A percentile compares a stretch with the other conserved stretches of the same genome.
phyloP scores from a whole-genome alignment of 2,113 vertebrate species.

The Muntiacus reevesi region DNA sequence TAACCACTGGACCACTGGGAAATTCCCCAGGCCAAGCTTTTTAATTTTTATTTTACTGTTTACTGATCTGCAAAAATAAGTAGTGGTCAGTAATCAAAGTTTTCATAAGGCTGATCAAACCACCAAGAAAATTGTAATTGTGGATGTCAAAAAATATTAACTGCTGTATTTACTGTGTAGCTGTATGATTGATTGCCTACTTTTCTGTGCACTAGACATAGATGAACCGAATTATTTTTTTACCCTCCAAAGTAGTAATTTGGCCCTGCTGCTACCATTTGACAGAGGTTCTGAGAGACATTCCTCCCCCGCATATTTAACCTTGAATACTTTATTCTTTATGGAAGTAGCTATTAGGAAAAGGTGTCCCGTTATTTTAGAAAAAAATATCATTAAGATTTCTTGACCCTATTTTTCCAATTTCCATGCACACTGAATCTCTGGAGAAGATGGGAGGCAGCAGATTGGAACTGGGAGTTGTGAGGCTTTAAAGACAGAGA shows the following conservation, averaged over 20 bases:
- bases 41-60: neutral
- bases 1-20: neutral
- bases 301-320: neutral
- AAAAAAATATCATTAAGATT: neutral
- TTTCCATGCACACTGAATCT: neutral
- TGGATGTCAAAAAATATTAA: neutral
- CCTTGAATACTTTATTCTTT: neutral
- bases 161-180: neutral
- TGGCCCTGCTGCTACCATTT: neutral
- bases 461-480: neutral
- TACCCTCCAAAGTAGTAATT: neutral
- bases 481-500: neutral
- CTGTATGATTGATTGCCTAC: neutral
- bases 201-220: neutral
- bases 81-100: neutral
- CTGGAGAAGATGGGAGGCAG: neutral
- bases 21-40: neutral
- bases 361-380: neutral
- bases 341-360: neutral
- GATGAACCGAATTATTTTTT: neutral
- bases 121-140: neutral
- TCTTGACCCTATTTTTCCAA: neutral
- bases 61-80: neutral
- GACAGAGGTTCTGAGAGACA: neutral
- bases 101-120: neutral